Evolutionary conservation across 2,797 vertebrate genomes (phyloP).

Genomic region (Poeciliopsis turneri): DNA sequence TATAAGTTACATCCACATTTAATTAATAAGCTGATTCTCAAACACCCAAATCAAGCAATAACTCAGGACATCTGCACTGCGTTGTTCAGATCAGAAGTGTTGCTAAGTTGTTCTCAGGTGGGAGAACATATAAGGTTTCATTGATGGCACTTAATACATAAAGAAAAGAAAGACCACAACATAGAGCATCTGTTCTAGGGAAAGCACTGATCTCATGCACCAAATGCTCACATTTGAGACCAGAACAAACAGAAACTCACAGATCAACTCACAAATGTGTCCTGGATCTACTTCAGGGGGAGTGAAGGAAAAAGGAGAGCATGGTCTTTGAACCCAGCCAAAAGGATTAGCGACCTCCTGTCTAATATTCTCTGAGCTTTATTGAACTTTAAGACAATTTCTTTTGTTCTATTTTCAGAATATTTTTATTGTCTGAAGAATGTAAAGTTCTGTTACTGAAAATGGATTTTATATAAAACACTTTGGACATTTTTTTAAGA

Average conservation of each 20-base stretch:
- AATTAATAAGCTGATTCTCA: slow-evolving; percentile 2
- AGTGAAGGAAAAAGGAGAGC: slow-evolving; percentile 18
- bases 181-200: slow-evolving; percentile 48
- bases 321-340: slow-evolving; percentile 32
- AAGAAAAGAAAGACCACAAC: slow-evolving; percentile 37
- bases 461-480: slow-evolving; percentile 58
- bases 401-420: slow-evolving; percentile 20
- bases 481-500: slow-evolving; percentile 48
- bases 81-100: slow-evolving; percentile 17
- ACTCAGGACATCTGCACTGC: slow-evolving; percentile 10
- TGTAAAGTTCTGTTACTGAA: slow-evolving; percentile 22
- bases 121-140: slow-evolving; percentile 22
- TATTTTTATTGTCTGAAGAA: slow-evolving; percentile 43
- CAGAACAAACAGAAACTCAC: slow-evolving; percentile 31
- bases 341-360: slow-evolving; percentile 10
- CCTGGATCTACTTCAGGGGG: slow-evolving; percentile 18
- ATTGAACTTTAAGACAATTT: slow-evolving; percentile 39
- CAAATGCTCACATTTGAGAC: slow-evolving; percentile 47
- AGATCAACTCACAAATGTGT: slow-evolving; percentile 39
- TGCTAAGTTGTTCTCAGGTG: slow-evolving; percentile 53
- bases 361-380: slow-evolving; percentile 26
- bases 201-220: slow-evolving; percentile 55
- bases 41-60: slow-evolving; percentile 30
- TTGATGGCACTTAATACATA: slow-evolving; percentile 18
- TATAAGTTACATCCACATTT: background rate